Evolutionary conservation across 2,113 vertebrate species (phyloP), one percentile per base, ranked within the genome.

Genomic region (Lota lota): DNA sequence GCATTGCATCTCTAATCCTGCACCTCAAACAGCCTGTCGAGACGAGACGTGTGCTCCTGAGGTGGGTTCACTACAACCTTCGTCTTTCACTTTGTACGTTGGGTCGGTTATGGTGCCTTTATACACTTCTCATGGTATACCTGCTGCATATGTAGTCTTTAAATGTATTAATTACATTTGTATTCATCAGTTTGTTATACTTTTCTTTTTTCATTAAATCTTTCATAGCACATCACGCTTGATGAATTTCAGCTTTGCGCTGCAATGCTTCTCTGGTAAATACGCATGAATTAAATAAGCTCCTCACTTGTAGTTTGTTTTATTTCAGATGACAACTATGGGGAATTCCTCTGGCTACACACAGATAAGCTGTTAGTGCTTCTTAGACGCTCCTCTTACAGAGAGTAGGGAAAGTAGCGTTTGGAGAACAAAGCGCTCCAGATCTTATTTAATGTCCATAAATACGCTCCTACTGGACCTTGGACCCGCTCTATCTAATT

Each of bases 1-100:
- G 28, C 65, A 72, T 12, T 70, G 69, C 78, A 78, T 81, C 72
- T 56, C 64, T 64, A 73, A 79, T 77, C 63, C 68, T 47, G 8
- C 40, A 47, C 8, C 40, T 47, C 28, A 33, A 33, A 33, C 28
- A 4, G 28, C 28, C 28, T 33, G 28, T 33, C 24, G 28, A 33
- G 28, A 33, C 28, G 28, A n/a, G n/a, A n/a, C n/a, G 4, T 28
- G 28, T 6, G 28, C 28, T 33, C 28, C 28, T 4, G 28, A 33
- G 28, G 28, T 5, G 2, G 4, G 28, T 33, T 33, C 28, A 33
- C 28, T 33, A 33, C 28, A 6, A 33, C 28, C 28, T 33, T 33
- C 28, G 4, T 53, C 72, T 68, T 15, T 66, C 76, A 63, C 59
- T 67, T 47, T 82, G 70, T 66, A 20, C 74, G 33, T 53, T 61